A percentile compares a stretch with the other conserved stretches of the same genome.
phyloP scores from a whole-genome alignment of 1,140 invertebrate genomes.

The Spodoptera litura region DNA sequence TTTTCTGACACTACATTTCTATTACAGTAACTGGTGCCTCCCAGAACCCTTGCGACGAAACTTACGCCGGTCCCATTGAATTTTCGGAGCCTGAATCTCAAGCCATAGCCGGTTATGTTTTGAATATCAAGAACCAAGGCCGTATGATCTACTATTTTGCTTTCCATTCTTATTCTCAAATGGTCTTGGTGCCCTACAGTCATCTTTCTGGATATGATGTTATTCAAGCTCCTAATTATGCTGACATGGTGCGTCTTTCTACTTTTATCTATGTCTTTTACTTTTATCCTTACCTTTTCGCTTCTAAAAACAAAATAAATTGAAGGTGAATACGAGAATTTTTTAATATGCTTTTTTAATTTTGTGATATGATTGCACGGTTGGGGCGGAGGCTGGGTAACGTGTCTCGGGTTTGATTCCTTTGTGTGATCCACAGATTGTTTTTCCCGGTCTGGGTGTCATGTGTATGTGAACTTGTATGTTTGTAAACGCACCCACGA shows the following conservation, averaged over 20 bases:
- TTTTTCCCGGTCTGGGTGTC: too few species aligned
- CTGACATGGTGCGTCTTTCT: conserved; percentile 85
- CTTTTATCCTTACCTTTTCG: too few species aligned
- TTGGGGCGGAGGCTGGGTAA: too few species aligned
- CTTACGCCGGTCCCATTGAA: conserved; percentile 92
- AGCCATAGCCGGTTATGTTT: conserved; percentile 86
- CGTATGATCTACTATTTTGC: conserved; percentile 85
- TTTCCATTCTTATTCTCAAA: conserved; percentile 92
- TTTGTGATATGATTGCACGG: too few species aligned
- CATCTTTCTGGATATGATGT: conserved; percentile 81
- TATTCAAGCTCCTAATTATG: conserved; percentile 87
- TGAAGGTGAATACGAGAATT: too few species aligned
- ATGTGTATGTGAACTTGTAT: too few species aligned
- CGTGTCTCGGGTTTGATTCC: too few species aligned
- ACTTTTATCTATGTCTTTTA: neutral
- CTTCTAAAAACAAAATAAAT: too few species aligned
- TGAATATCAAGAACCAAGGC: conserved; percentile 60
- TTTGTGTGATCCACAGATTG: too few species aligned
- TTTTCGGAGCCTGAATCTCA: conserved; percentile 97
- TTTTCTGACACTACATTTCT: neutral
- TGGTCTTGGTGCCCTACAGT: conserved; percentile 91
- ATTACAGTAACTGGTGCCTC: conserved; percentile 89
- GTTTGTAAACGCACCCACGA: too few species aligned
- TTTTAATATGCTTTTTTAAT: too few species aligned
- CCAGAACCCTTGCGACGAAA: conserved; percentile 94